Evolutionary conservation across 2,888 invertebrate species (phyloP).

Genomic region (Tigriopus californicus): DNA sequence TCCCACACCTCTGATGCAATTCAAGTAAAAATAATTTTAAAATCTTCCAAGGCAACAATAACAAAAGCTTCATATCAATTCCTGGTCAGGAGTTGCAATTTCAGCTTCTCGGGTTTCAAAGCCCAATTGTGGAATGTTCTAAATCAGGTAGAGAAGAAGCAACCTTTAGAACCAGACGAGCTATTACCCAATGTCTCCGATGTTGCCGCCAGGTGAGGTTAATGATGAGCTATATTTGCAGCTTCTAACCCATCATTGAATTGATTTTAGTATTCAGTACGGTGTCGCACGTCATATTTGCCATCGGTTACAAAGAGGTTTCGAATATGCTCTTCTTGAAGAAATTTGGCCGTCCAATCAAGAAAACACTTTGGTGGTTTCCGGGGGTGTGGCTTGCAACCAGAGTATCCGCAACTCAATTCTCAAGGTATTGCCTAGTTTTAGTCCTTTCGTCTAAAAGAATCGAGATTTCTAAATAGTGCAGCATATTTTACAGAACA

Average conservation of each 20-base stretch:
- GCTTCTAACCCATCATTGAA: too few species aligned
- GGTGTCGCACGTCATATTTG: constrained; percentile 55
- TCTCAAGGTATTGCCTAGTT: too few species aligned
- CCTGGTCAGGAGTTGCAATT: constrained; percentile 51
- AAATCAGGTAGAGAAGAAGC: neutral
- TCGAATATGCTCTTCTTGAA: constrained; percentile 38
- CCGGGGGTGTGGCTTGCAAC: constrained; percentile 94
- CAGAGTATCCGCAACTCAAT: constrained; percentile 53
- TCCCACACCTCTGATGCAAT: constrained; percentile 40
- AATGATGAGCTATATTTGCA: too few species aligned
- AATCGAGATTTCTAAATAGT: too few species aligned
- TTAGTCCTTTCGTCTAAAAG: too few species aligned
- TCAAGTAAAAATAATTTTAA: constrained; percentile 20
- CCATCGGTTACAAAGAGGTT: constrained; percentile 60
- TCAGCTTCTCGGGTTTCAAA: constrained; percentile 71
- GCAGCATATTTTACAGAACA: neutral
- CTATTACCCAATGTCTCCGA: neutral
- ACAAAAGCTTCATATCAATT: neutral
- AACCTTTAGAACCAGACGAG: neutral
- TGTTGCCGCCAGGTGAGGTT: neutral
- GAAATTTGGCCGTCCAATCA: neutral
- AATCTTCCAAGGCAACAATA: neutral
- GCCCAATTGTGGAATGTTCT: constrained; percentile 9
- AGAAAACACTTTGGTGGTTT: constrained; percentile 46
- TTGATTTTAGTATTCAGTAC: constrained; percentile 69